phyloP scores from a whole-genome alignment of 2,113 vertebrate genomes.

The Anser cygnoides region DNA sequence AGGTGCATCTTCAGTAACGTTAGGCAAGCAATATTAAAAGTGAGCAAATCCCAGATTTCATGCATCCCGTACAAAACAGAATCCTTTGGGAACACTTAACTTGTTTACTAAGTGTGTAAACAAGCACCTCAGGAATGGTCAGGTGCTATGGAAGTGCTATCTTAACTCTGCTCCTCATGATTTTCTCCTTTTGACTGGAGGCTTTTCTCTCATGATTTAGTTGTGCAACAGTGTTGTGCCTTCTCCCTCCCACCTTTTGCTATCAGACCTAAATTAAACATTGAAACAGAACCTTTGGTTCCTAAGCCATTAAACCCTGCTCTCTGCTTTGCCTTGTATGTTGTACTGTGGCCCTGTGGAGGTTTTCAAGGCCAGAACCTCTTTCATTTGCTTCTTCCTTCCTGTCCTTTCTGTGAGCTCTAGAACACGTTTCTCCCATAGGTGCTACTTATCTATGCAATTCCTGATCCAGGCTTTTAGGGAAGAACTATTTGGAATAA shows the following conservation, averaged over 20 bases:
- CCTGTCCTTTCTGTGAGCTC: neutral
- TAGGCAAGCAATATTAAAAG: neutral
- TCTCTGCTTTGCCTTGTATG: neutral
- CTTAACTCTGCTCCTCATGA: neutral
- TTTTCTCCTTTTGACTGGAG: neutral
- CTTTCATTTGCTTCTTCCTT: neutral
- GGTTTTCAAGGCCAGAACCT: neutral
- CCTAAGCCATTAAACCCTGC: neutral
- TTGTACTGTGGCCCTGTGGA: neutral
- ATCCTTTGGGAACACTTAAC: neutral
- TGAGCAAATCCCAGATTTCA: neutral
- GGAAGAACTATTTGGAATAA: neutral
- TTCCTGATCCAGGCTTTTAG: neutral
- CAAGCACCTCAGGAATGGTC: neutral
- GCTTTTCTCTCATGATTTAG: neutral
- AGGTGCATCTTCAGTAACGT: neutral
- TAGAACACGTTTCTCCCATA: neutral
- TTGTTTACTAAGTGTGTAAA: neutral
- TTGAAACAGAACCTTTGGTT: neutral
- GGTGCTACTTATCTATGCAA: neutral
- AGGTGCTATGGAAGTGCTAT: neutral
- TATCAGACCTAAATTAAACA: neutral
- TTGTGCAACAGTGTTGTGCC: neutral
- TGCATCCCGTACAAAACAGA: neutral
- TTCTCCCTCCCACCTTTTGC: fast-evolving